phyloP scores from a whole-genome alignment of 2,888 invertebrate species.

The Papilio gigon region DNA sequence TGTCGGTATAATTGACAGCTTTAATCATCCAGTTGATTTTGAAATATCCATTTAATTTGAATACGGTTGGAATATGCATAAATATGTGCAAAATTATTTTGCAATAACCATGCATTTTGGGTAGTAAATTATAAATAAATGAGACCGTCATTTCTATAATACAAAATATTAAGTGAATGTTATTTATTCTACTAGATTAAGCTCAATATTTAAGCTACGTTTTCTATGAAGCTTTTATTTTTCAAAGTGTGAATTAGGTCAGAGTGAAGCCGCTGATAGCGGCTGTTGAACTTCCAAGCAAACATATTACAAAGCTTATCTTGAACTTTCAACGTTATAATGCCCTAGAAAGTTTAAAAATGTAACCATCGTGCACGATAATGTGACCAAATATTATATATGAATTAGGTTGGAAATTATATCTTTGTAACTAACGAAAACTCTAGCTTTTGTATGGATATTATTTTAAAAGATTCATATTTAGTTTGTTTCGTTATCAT shows the following conservation, averaged over 20 bases:
- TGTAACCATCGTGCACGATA: constrained; percentile 14
- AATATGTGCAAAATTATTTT: neutral
- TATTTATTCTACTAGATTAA: neutral
- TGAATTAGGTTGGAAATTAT: neutral
- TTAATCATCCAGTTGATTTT: constrained; percentile 7
- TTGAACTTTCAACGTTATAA: constrained; percentile 14
- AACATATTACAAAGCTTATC: constrained; percentile 25
- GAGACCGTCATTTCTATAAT: no score
- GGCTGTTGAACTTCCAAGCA: constrained; percentile 31
- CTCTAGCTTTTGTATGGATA: no score
- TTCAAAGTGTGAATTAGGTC: constrained; percentile 28
- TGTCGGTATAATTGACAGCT: constrained; percentile 14
- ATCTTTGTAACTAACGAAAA: neutral
- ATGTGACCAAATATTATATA: neutral
- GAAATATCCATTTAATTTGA: neutral
- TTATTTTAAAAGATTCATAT: no score
- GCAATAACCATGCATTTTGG: no score
- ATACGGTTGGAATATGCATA: neutral
- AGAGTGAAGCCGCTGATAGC: constrained; percentile 25
- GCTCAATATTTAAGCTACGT: neutral
- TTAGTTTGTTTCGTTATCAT: no score
- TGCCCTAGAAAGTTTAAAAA: constrained; percentile 20
- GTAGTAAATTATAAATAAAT: no score
- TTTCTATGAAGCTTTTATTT: constrained; percentile 3
- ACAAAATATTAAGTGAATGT: neutral